Base-by-base conservation (phyloP, 2,888 invertebrate species). In the Eutolmus rufibarbis region DNA sequence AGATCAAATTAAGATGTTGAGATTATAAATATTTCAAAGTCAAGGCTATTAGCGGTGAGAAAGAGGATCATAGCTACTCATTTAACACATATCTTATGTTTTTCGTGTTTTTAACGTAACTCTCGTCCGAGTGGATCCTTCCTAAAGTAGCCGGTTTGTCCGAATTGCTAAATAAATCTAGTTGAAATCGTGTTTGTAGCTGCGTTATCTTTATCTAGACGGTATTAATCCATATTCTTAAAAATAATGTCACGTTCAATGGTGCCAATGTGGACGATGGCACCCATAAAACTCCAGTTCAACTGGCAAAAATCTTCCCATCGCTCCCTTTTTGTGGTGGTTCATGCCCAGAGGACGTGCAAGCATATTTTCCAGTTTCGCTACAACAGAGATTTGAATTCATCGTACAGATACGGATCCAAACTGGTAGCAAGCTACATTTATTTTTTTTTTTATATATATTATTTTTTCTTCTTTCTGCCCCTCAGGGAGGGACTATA, bases 171-270 rank as follows among this genome's bases (percentile, higher is more conserved):
- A 66, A 66, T 66, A 66, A 66, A 66, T 28, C 66, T 28, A 66
- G 66, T 7, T 28, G 66, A 66, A 66, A 23, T 66, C 23, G 12
- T 66, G 28, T 66, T 66, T 66, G 66, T 66, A 28, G 66, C 66
- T 12, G 28, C 8, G 66, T 23, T 66, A 66, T 81, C 81, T 81
- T 66, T 66, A 66, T 81, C 81, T 81, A 81, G 81, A 81, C 56
- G 34, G 56, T 31, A 81, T 81, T 81, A 56, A 56, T 81, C 81
- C 81, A 81, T 81, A 81, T 81, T 81, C 51, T 81, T 81, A 56
- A 81, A 81, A 81, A 81, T 81, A 56, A 81, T 81, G 56, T 81
- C 81, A 81, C 81, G 81, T 81, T 81, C 81, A 28, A 81, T 81
- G 81, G 81, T 81, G 81, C 81, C 81, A 81, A 81, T 81, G 81